phyloP scores from a whole-genome alignment of 2,888 invertebrate species.

The Tetramorium bicarinatum region DNA sequence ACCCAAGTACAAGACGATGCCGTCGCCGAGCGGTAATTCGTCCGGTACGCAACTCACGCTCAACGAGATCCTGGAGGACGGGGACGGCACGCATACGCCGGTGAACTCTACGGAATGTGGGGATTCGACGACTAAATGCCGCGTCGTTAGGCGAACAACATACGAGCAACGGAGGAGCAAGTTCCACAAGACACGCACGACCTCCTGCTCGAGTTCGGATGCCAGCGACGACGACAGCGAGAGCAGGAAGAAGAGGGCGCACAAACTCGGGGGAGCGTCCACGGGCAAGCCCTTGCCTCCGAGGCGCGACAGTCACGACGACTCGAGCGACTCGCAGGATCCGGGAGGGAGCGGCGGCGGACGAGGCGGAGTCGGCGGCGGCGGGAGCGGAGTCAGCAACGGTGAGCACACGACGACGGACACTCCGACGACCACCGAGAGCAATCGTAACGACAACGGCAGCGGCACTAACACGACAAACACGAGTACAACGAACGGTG shows the following conservation, averaged over 20 bases:
- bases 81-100: conserved; percentile 82
- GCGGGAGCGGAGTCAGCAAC: conserved; percentile 77
- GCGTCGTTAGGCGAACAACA: conserved; percentile 80
- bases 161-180: conserved; percentile 90
- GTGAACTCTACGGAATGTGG: conserved; percentile 63
- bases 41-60: conserved; percentile 87
- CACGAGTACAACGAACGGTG: conserved; percentile 78
- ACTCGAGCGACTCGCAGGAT: conserved; percentile 95
- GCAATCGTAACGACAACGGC: conserved; percentile 68
- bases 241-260: conserved; percentile 93
- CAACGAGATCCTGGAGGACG: conserved; percentile 91
- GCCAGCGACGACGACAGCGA: conserved; percentile 96
- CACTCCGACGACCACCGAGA: conserved; percentile 71
- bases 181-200: conserved; percentile 92
- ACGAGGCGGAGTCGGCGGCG: conserved; percentile 80
- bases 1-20: conserved; percentile 88
- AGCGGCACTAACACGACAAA: conserved; percentile 75
- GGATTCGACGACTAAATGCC: conserved; percentile 75
- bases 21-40: conserved; percentile 87
- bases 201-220: conserved; percentile 97
- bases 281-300: conserved; percentile 89
- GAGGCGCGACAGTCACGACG: conserved; percentile 93
- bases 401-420: conserved; percentile 75
- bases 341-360: conserved; percentile 87
- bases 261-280: conserved; percentile 89